A percentile compares a stretch with the other conserved stretches of the same genome.
Conservation (phyloP, 1,140 invertebrate species). For the Chironomus tepperi region DNA sequence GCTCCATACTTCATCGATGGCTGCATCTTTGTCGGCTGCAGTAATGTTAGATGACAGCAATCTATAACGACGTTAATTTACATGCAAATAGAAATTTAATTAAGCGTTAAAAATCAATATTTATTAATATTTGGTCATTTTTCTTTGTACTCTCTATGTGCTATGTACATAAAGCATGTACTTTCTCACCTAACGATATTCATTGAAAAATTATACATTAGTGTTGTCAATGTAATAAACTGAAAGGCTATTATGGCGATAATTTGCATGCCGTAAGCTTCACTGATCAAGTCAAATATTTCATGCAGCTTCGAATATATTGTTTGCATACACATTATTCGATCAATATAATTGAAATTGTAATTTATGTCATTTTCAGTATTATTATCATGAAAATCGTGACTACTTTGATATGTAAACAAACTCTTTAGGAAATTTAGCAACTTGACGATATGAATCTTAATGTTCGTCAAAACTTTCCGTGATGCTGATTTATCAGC, state of each 20-base stretch:
- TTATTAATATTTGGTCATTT: too few relatives aligned
- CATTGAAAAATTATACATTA: conserved; percentile 11
- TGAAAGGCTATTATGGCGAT: neutral
- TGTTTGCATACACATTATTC: conserved; percentile 1
- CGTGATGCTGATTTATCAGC: neutral
- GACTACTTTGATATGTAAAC: neutral
- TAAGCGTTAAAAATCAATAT: neutral
- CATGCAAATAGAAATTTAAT: neutral
- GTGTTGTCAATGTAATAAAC: conserved; percentile 15
- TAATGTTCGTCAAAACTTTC: neutral
- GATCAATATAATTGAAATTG: neutral
- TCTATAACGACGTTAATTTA: neutral
- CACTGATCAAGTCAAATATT: neutral
- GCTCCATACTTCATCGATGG: neutral
- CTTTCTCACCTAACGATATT: neutral
- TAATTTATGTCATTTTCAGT: neutral
- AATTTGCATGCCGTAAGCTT: conserved; percentile 9
- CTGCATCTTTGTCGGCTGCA: neutral
- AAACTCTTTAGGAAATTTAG: neutral
- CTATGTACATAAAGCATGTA: too few relatives aligned
- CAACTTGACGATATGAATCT: neutral
- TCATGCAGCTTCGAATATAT: neutral
- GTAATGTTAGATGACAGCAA: neutral
- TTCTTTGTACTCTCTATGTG: too few relatives aligned
- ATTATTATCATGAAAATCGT: neutral